Conservation (phyloP, 2,113 vertebrate species). For the Rhinogobius similis region DNA sequence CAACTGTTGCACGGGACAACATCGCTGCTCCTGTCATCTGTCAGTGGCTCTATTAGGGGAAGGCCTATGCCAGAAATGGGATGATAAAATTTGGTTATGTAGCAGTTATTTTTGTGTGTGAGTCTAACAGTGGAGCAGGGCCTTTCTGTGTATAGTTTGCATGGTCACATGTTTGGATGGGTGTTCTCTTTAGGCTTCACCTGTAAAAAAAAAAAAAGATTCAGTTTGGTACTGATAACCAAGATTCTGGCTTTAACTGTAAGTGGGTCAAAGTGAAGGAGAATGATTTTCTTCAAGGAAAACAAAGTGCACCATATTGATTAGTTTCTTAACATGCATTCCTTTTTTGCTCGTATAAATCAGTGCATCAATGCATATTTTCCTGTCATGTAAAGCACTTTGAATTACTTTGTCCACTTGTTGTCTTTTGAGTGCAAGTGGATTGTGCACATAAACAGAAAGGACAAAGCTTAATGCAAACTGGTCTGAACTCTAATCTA, state of each 20-base stretch:
- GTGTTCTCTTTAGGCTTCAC: neutral
- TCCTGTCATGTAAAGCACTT: no score
- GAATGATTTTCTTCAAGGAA: neutral
- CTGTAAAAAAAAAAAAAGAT: no score
- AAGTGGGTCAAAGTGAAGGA: no score
- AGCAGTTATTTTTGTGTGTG: neutral
- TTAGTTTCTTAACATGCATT: no score
- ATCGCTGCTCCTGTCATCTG: slow-evolving; percentile 42
- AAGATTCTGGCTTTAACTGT: no score
- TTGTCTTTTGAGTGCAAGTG: neutral
- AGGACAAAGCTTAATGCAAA: neutral
- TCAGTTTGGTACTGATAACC: neutral
- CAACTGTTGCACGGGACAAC: slow-evolving; percentile 59
- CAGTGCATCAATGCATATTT: no score
- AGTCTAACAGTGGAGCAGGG: neutral
- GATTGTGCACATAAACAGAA: neutral
- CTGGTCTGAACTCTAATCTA: neutral
- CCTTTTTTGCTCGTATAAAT: neutral
- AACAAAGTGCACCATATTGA: neutral
- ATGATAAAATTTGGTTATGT: slow-evolving; percentile 1
- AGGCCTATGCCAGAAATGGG: slow-evolving; percentile 5
- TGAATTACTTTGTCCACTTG: neutral
- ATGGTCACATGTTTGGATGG: neutral
- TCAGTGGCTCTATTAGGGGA: slow-evolving; percentile 21
- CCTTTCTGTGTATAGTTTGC: neutral